Conservation (phyloP, 2,113 vertebrate genomes). For the Pholis gunnellus region DNA sequence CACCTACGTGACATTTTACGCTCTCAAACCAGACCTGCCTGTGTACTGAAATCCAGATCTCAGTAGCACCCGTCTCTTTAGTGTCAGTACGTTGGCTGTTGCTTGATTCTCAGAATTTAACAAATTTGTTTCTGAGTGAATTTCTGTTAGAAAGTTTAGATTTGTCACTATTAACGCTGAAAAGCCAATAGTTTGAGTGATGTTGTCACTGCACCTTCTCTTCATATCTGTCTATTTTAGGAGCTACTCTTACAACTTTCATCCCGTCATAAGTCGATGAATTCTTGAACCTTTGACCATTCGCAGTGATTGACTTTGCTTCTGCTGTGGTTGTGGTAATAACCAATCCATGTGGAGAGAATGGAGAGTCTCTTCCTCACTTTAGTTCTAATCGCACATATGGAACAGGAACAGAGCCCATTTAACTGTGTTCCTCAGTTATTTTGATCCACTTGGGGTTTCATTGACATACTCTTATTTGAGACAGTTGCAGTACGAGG, state of each 20-base stretch:
- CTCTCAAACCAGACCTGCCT: no score
- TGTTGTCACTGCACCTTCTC: background rate
- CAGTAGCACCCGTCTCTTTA: no score
- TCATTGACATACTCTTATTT: background rate
- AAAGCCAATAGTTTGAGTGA: no score
- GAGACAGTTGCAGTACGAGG: background rate
- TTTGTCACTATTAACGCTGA: no score
- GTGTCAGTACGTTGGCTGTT: no score
- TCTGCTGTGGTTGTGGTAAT: background rate
- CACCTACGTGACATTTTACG: no score
- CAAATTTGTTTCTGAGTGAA: no score
- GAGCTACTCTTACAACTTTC: background rate
- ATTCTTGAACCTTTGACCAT: background rate
- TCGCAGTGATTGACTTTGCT: no score
- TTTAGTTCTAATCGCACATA: background rate
- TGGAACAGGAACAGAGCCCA: background rate
- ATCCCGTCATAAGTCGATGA: background rate
- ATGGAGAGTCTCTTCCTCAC: background rate
- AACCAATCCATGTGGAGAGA: background rate
- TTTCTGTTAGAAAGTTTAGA: no score
- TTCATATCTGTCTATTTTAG: background rate
- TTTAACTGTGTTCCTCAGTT: background rate
- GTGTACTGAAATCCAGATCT: no score
- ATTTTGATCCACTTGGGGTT: conserved; percentile 25
- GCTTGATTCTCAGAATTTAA: no score